A percentile compares a stretch with the other conserved stretches of the same genome.
These are phyloP conservation scores for Capitella teleta DNA, from an alignment of 1,140 invertebrate genomes.

Conservation along the genomic window DNA sequence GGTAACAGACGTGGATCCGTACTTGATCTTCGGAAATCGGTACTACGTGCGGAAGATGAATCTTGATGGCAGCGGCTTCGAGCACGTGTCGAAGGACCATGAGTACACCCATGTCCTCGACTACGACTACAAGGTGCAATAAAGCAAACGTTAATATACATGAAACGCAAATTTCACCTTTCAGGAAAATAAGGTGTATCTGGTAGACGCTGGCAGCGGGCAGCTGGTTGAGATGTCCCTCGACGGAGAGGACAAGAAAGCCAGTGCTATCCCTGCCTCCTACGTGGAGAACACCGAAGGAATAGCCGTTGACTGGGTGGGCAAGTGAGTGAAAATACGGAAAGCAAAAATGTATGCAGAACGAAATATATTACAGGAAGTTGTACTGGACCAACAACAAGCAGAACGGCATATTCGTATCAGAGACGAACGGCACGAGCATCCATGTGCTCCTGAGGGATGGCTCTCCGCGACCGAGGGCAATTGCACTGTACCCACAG, in stretches of 20 bases:
- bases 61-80: neutral
- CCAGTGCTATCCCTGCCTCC: neutral
- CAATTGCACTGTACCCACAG: neutral
- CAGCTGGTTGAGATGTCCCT: neutral
- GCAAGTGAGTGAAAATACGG: neutral
- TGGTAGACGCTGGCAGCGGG: neutral
- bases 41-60: constrained; percentile 58
- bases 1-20: constrained; percentile 63
- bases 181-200: neutral
- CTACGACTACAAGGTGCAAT: neutral
- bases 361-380: constrained; percentile 1
- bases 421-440: neutral
- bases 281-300: neutral
- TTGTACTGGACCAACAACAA: constrained; percentile 3
- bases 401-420: neutral
- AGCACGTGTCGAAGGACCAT: neutral
- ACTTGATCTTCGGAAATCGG: constrained; percentile 94
- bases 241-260: neutral
- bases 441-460: neutral
- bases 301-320: constrained; percentile 5
- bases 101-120: neutral
- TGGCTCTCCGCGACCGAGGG: neutral
- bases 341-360: neutral
- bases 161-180: too few species aligned
- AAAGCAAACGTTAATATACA: too few species aligned